A percentile compares a stretch with the other conserved stretches of the same genome.
These are phyloP conservation scores for Parnassius apollo DNA, from an alignment of 2,888 invertebrate genomes.

Conservation along the genomic window DNA sequence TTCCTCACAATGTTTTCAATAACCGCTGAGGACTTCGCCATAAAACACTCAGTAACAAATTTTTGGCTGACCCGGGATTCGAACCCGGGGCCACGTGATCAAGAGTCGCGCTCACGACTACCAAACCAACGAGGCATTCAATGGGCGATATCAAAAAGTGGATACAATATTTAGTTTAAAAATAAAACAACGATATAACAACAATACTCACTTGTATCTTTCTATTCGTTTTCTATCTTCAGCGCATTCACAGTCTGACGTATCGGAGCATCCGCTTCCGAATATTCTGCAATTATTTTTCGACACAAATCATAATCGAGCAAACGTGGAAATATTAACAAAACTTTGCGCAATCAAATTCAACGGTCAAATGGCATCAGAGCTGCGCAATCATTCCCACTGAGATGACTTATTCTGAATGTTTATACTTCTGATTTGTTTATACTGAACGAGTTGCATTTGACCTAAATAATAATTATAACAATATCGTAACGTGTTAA, in stretches of 20 bases:
- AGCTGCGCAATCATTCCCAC: not conserved
- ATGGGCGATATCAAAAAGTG: too few species aligned
- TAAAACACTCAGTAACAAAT: too few species aligned
- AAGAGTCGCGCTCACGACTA: too few species aligned
- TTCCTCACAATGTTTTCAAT: too few species aligned
- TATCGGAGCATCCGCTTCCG: slow-evolving; percentile 63
- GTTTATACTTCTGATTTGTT: slow-evolving; percentile 6
- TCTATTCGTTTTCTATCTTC: slow-evolving; percentile 45
- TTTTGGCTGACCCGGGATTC: too few species aligned
- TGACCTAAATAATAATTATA: slow-evolving; percentile 9
- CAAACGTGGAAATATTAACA: not conserved
- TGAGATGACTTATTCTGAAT: not conserved
- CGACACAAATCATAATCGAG: not conserved
- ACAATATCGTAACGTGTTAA: not conserved
- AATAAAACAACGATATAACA: slow-evolving; percentile 8
- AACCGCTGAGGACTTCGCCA: too few species aligned
- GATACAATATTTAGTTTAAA: not conserved
- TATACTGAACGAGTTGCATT: not conserved
- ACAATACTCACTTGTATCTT: slow-evolving; percentile 40
- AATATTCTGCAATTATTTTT: slow-evolving; percentile 54
- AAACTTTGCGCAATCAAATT: not conserved
- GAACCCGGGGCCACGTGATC: too few species aligned
- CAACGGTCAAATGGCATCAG: slow-evolving; percentile 11
- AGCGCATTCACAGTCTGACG: slow-evolving; percentile 68
- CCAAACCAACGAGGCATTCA: too few species aligned